Conservation (phyloP, 1,140 invertebrate species). For the Reticulitermes speratus region DNA sequence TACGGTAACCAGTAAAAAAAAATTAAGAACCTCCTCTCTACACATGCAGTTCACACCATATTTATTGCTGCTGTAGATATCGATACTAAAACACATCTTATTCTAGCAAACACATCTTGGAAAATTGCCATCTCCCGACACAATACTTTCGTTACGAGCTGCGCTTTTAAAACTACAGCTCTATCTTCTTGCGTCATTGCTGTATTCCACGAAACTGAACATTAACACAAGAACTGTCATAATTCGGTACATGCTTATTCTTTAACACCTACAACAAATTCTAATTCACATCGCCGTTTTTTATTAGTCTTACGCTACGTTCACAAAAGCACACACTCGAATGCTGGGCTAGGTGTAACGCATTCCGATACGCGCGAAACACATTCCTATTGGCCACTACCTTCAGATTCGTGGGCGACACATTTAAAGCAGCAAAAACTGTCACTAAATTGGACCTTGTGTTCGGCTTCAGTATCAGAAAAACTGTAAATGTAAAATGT, state of each 20-base stretch:
- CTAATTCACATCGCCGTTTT: neutral
- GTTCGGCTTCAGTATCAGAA: too few relatives aligned
- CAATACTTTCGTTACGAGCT: neutral
- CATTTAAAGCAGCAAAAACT: too few relatives aligned
- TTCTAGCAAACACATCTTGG: neutral
- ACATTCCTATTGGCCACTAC: neutral
- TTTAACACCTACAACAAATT: neutral
- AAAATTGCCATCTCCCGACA: neutral
- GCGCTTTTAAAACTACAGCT: neutral
- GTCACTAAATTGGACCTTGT: too few relatives aligned
- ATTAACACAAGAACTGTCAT: neutral
- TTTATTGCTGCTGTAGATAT: neutral
- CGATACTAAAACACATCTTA: neutral
- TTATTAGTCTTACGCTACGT: neutral
- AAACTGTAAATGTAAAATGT: too few relatives aligned
- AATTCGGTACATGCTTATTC: neutral
- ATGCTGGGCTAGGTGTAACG: neutral
- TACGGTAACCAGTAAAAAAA: neutral
- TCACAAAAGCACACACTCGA: neutral
- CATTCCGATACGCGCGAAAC: neutral
- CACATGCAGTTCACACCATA: neutral
- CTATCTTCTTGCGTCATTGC: neutral
- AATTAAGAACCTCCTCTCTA: neutral
- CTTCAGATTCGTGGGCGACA: neutral
- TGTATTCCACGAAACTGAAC: neutral